A percentile compares a stretch with the other conserved stretches of the same genome.
phyloP scores from a whole-genome alignment of 2,888 invertebrate species.

The Ophion ellenae region DNA sequence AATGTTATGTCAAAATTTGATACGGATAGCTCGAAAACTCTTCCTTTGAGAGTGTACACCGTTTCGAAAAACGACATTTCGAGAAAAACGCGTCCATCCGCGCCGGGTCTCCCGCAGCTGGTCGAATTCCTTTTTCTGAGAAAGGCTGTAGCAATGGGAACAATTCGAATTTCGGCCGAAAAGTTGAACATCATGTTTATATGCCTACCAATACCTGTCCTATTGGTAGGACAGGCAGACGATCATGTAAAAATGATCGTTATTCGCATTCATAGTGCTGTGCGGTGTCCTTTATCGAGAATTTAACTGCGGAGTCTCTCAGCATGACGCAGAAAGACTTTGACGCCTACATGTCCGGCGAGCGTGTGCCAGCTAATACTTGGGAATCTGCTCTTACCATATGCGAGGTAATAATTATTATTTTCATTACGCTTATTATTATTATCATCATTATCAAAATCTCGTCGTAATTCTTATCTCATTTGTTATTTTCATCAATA shows the following conservation, averaged over 20 bases:
- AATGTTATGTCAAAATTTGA: too few species aligned
- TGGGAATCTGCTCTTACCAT: conserved; percentile 93
- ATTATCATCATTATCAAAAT: conserved; percentile 5
- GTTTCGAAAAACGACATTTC: too few species aligned
- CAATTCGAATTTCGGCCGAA: too few species aligned
- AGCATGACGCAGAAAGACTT: conserved; percentile 97
- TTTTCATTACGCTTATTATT: conserved; percentile 6
- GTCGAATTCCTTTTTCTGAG: too few species aligned
- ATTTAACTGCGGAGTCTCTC: conserved; percentile 96
- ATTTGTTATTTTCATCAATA: not conserved
- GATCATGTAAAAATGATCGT: not conserved
- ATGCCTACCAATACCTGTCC: too few species aligned
- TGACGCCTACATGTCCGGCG: conserved; percentile 96
- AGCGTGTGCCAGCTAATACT: conserved; percentile 92
- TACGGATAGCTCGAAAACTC: too few species aligned
- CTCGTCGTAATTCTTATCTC: not conserved
- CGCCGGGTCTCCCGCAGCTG: too few species aligned
- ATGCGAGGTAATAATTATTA: conserved; percentile 86
- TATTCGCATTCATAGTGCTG: conserved; percentile 90
- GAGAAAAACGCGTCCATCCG: too few species aligned
- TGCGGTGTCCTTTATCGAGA: conserved; percentile 98
- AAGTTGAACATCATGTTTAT: too few species aligned
- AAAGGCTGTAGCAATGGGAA: too few species aligned
- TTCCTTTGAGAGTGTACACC: too few species aligned
- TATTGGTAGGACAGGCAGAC: too few species aligned